Conservation (phyloP, 2,797 vertebrate species). For the Ficedula albicollis region DNA sequence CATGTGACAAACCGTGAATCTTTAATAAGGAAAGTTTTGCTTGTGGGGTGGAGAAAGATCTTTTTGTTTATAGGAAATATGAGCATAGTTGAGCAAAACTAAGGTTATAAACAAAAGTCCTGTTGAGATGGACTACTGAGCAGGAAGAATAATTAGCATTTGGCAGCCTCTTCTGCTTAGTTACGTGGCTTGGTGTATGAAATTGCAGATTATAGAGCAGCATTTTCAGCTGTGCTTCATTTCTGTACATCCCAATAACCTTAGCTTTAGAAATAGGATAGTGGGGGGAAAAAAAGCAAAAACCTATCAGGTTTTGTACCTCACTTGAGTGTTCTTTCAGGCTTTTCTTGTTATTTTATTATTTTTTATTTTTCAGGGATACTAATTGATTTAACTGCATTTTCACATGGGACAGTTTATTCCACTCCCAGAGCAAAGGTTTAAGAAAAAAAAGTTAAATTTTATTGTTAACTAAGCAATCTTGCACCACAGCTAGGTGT, state of each 20-base stretch:
- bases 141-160: neutral
- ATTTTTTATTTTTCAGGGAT: neutral
- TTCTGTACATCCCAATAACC: neutral
- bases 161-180: neutral
- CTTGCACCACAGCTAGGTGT: neutral
- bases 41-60: neutral
- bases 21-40: neutral
- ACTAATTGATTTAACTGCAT: neutral
- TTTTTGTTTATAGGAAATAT: neutral
- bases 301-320: accelerated
- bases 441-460: neutral
- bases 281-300: neutral
- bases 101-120: neutral
- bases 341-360: neutral
- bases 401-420: neutral
- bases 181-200: neutral
- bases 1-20: accelerated
- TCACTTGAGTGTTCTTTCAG: neutral
- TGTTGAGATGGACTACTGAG: neutral
- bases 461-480: neutral
- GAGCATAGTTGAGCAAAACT: neutral
- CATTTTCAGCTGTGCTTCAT: neutral
- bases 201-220: neutral
- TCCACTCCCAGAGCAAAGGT: neutral
- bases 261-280: neutral